phyloP scores from a whole-genome alignment of 2,888 invertebrate genomes.

The Chrysodeixis includens region DNA sequence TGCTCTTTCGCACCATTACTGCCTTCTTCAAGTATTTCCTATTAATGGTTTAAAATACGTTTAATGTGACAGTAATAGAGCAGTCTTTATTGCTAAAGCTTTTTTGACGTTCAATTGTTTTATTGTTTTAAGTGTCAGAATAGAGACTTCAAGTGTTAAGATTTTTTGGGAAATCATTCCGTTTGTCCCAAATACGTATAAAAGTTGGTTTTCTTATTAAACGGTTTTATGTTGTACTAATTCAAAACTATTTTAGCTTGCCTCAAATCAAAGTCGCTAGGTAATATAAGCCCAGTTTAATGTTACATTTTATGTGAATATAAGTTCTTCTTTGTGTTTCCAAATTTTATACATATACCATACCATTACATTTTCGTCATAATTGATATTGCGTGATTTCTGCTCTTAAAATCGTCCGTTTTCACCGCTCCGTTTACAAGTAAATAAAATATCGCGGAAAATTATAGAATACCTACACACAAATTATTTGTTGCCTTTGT shows the following conservation, averaged over 20 bases:
- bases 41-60: slow-evolving; percentile 7
- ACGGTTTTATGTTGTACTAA: no score
- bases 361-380: slow-evolving; percentile 42
- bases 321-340: no score
- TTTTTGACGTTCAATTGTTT: no score
- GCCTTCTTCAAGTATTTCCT: slow-evolving; percentile 10
- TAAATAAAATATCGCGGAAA: slow-evolving; percentile 37
- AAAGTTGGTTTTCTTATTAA: no score
- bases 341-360: slow-evolving; percentile 19
- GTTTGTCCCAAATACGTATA: no score
- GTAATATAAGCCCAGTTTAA: no score
- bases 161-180: no score
- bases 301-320: no score
- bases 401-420: slow-evolving; percentile 49
- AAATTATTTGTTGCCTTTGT: slow-evolving; percentile 46
- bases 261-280: no score
- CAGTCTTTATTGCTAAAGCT: not conserved
- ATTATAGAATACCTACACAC: slow-evolving; percentile 48
- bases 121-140: no score
- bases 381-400: slow-evolving; percentile 77
- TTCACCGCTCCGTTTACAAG: slow-evolving; percentile 35
- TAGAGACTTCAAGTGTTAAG: no score
- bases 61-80: not conserved
- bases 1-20: slow-evolving; percentile 16
- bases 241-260: no score